These are phyloP conservation scores for Eupleurogrammus muticus DNA, from an alignment of 2,797 vertebrate genomes.

Conservation along the genomic window DNA sequence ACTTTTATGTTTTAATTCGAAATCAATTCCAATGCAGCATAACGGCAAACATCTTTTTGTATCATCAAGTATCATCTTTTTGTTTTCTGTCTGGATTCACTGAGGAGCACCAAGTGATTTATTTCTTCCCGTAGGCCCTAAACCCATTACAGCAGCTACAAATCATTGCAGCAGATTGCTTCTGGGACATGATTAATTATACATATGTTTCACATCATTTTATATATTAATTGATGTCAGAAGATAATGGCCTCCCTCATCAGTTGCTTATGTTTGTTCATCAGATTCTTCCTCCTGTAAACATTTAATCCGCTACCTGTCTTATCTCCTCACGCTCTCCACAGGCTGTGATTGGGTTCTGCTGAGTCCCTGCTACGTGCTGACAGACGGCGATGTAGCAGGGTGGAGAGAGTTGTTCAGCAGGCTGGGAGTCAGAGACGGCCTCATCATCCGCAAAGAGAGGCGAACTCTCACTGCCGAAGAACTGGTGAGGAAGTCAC, in stretches of 20 bases:
- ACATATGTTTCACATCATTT: background rate
- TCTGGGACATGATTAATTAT: constrained; percentile 13
- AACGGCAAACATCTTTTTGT: too few relatives aligned
- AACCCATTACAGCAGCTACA: background rate
- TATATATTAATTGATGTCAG: constrained; percentile 12
- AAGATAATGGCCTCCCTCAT: background rate
- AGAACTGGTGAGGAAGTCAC: constrained; percentile 79
- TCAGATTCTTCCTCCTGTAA: background rate
- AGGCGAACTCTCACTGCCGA: constrained; percentile 65
- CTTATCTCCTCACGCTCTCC: background rate
- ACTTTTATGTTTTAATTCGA: too few relatives aligned
- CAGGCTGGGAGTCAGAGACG: constrained; percentile 82
- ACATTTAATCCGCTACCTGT: background rate
- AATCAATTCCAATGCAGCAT: too few relatives aligned
- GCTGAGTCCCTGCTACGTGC: constrained; percentile 80
- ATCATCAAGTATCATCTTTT: too few relatives aligned
- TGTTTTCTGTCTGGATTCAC: background rate
- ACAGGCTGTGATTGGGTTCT: constrained; percentile 85
- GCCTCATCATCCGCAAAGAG: constrained; percentile 84
- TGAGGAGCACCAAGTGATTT: background rate
- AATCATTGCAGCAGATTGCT: background rate
- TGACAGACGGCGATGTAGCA: constrained; percentile 74
- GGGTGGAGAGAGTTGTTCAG: constrained; percentile 84
- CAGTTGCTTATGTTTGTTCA: background rate
- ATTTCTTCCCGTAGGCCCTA: background rate